Evolutionary conservation across 2,113 vertebrate genomes (phyloP), one percentile per base, ranked within the genome.

Genomic region (Australoheros scitulus): DNA sequence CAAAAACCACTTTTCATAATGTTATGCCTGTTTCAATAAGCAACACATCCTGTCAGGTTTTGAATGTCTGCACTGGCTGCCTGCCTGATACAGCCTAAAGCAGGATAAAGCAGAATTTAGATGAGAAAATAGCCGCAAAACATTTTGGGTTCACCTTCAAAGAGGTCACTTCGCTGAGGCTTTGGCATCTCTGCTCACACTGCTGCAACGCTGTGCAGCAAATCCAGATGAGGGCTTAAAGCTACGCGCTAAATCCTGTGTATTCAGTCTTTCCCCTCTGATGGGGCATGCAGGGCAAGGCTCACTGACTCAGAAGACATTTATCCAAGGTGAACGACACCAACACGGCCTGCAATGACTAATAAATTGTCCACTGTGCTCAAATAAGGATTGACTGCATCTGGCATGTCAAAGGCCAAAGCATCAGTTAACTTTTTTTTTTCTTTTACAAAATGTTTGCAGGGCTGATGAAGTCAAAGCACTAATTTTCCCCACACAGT

Each of bases 201-300:
- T 80, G 65, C 84, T 84, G 80, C 91, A 89, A 84, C 83, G 60
- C 50, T 56, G 83, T 87, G 90, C 82, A 29, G 79, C 90, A 89
- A 90, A 93, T 92, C 91, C 90, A 87, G 85, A 83, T 72, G 18
- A 76, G 81, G 83, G 82, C 80, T 84, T 89, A 87, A 92, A 92
- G 86, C 92, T 91, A 84, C 18, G 11, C 29, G 78, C 82, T 91
- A 92, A 91, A 88, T 90, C 92, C 88, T 94, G 88, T 92, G 91
- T 94, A 50, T 89, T 93, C 82, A 89, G 90, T 79, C 82, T 92
- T 89, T 93, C 87, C 85, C 61, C 90, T 90, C 93, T 74, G 88
- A 79, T 85, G 90, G 86, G 90, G 84, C 90, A 57, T 80, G 87
- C 55, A 70, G 92, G 80, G 75, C 55, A 55, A 89, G 84, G 88